Base-by-base conservation (phyloP, 2,888 invertebrate genomes). In the Stegana nigrithorax region DNA sequence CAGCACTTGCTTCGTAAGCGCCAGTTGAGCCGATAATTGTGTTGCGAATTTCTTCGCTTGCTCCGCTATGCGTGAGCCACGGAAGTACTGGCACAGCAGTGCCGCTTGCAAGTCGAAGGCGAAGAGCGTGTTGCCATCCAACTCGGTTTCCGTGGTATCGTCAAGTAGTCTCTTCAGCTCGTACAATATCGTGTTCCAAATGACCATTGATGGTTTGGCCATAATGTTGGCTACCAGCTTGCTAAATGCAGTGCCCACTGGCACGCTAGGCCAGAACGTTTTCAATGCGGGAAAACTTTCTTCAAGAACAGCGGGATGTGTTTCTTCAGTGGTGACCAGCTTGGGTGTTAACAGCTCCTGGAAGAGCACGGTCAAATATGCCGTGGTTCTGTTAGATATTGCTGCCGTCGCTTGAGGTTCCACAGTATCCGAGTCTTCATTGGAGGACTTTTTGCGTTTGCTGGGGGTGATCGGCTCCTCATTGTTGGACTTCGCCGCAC, bases 151-250 rank as follows among this genome's bases (percentile, higher is more conserved):
- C 0, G 17, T 12, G 0, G 68, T 63, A 0, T 59, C 45, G n/a
- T 69, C 62, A 6, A 84, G 64, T 14, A 81, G 65, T 10, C 82
- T 81, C 14, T 68, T 72, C 2, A 86, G 67, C 1, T 72, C 67
- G 63, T 73, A 83, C 10, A 84, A 64, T 23, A 85, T 63, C 2
- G 81, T 78, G 50, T 83, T 82, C 85, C 86, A 86, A 12, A 86
- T 81, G 3, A 81, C 81, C 32, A 86, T 62, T 1, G 85, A 83
- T 1, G 84, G 84, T 59, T 84, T 85, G 1, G 83, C 80, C 68
- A 82, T 79, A 0, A 85, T 64, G 2, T 78, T 75, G 2, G 79
- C 74, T 1, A 86, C 69, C 1, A 85, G 72, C 32, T 81, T 81
- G 0, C 81, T 81, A 56, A 85, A 85, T 1, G 77, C 75, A 4